Evolutionary conservation across 2,797 vertebrate species (phyloP).

Genomic region (Manis javanica): DNA sequence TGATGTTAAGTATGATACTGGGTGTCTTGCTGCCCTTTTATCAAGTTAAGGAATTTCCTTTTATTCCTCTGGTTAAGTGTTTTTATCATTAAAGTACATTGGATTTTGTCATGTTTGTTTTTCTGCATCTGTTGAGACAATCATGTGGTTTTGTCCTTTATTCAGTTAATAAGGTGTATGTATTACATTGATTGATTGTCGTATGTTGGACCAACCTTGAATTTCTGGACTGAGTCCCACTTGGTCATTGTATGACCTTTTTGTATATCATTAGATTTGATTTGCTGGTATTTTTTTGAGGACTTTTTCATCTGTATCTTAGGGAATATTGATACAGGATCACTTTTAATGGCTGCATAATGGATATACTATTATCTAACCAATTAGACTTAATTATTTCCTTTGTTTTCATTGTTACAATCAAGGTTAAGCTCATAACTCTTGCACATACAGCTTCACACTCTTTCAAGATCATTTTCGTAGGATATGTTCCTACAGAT

Average conservation of each 20-base stretch:
- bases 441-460: neutral
- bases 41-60: neutral
- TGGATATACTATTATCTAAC: neutral
- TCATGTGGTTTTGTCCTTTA: neutral
- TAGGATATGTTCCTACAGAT: neutral
- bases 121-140: neutral
- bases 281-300: neutral
- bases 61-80: neutral
- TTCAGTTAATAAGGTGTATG: neutral
- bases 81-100: neutral
- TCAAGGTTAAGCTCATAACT: neutral
- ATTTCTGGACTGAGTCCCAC: neutral
- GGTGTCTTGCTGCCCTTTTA: neutral
- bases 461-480: neutral
- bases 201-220: neutral
- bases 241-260: neutral
- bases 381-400: neutral
- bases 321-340: neutral
- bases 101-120: neutral
- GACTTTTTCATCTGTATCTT: neutral
- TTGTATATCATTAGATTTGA: neutral
- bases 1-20: neutral
- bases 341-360: neutral
- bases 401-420: neutral
- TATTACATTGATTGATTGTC: neutral